Base-by-base conservation (phyloP, 2,888 invertebrate genomes). In the Helobdella robusta region DNA sequence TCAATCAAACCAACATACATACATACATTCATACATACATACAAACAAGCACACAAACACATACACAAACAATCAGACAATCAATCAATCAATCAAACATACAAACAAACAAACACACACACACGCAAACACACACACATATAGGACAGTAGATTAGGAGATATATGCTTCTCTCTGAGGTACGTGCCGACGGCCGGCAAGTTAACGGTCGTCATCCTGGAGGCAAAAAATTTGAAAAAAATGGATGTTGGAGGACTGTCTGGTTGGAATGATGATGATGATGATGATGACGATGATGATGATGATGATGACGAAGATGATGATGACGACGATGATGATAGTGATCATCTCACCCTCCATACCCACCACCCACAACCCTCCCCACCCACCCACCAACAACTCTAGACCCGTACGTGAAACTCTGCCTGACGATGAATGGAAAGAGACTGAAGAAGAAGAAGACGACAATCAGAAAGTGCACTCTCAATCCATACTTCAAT, bases 381-480 rank as follows among this genome's bases (percentile, higher is more conserved):
- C 40, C 40, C 40, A 11, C 18, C 40, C 40, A 11, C 18, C 18
- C 40, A 18, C 52, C 23, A 6, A 18, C 11, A 18, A 18, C 15
- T 50, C 6, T 58, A 89, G 98, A 99, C 90, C 98, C 98, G 76
- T 99, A 99, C 84, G 98, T 99, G 82, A 99, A 99, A 85, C 94
- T 99, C 80, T 94, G 95, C 76, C 85, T 99, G 81, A 92, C 97
- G 91, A 94, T 95, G 84, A 97, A 97, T 80, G 98, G 94, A 79
- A 99, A 99, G 84, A 87, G 98, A 79, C 86, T 99, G 83, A 99
- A 99, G 88, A 99, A 99, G 87, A 99, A 99, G 90, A 99, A 99
- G 87, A 99, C 98, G 78, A 95, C 94, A 82, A 98, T 98, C 85
- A 99, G 99, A 86, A 99, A 99, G 85, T 95, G 95, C 84, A 99